These are phyloP conservation scores for Latrodectus elegans DNA, from an alignment of 2,888 invertebrate species.

Conservation along the genomic window DNA sequence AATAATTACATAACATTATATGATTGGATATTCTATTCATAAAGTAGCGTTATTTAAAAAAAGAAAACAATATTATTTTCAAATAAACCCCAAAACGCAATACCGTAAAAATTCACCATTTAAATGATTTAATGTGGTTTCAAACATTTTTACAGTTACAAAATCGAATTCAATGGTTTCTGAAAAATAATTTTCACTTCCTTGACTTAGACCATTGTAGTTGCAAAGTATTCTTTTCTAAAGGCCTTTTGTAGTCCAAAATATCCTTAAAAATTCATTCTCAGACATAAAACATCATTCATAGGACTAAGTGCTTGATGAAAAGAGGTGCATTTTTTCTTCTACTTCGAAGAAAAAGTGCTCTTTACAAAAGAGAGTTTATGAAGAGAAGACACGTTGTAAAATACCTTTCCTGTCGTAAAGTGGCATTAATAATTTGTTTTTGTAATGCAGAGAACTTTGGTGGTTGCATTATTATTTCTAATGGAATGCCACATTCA, in stretches of 20 bases:
- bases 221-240: background rate
- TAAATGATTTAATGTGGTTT: too few species aligned
- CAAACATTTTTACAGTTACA: too few species aligned
- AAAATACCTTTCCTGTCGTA: conserved; percentile 22
- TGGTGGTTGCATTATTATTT: background rate
- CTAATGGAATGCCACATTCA: background rate
- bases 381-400: conserved; percentile 32
- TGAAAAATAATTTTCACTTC: too few species aligned
- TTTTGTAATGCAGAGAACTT: conserved; percentile 6
- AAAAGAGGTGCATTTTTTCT: conserved; percentile 27
- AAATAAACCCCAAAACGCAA: too few species aligned
- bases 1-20: too few species aligned
- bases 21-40: too few species aligned
- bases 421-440: conserved; percentile 29
- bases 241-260: conserved; percentile 33
- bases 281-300: conserved; percentile 49
- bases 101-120: too few species aligned
- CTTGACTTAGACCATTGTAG: conserved; percentile 7
- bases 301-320: conserved; percentile 44
- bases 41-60: too few species aligned
- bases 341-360: conserved; percentile 1
- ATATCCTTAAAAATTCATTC: conserved; percentile 52
- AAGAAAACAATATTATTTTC: too few species aligned
- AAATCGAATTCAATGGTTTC: too few species aligned
- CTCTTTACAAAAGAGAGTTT: conserved; percentile 10